phyloP scores from a whole-genome alignment of 2,888 invertebrate genomes.

The Tromatobia lineatoria region DNA sequence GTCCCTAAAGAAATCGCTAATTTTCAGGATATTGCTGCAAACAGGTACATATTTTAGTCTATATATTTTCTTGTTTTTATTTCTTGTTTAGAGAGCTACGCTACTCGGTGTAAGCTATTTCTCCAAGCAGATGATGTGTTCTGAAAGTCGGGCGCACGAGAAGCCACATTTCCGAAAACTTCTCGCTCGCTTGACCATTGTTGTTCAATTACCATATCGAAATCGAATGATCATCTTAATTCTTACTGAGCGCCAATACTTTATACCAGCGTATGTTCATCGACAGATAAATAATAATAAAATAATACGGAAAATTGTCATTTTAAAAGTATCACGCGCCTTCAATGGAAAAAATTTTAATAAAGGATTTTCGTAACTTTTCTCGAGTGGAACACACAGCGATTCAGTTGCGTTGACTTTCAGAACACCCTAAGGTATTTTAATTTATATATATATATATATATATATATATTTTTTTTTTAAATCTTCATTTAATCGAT shows the following conservation, averaged over 20 bases:
- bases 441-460: constrained; percentile 37
- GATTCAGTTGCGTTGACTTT: constrained; percentile 45
- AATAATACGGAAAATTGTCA: background rate
- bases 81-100: constrained; percentile 58
- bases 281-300: background rate
- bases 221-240: background rate
- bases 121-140: constrained; percentile 60
- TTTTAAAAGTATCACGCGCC: background rate
- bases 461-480: constrained; percentile 38
- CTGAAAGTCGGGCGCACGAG: constrained; percentile 55
- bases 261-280: constrained; percentile 16
- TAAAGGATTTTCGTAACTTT: background rate
- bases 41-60: constrained; percentile 68
- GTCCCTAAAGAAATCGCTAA: constrained; percentile 39
- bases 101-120: constrained; percentile 64
- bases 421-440: constrained; percentile 58
- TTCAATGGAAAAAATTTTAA: background rate
- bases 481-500: constrained; percentile 46
- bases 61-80: constrained; percentile 51
- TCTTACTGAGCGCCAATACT: background rate
- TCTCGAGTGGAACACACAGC: constrained; percentile 18
- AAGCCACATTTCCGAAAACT: background rate
- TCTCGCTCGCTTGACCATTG: background rate
- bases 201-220: background rate
- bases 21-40: constrained; percentile 66